These are phyloP conservation scores for Leptothorax acervorum DNA, from an alignment of 2,888 invertebrate genomes.

Conservation along the genomic window DNA sequence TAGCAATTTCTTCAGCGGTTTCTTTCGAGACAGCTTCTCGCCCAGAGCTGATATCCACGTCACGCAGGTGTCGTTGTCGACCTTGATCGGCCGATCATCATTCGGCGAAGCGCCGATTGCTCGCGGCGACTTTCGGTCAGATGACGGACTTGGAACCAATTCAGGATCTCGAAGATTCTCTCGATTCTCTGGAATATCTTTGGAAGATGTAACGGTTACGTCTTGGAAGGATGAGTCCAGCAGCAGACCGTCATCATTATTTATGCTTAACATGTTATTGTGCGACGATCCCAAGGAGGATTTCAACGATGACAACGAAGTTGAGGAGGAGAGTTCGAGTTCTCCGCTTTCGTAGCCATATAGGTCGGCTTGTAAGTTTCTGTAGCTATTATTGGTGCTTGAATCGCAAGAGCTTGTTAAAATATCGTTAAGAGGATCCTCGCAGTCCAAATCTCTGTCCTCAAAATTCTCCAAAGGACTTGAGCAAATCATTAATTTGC, in stretches of 20 bases:
- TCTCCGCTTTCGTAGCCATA: not conserved
- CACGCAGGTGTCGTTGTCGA: slow-evolving; percentile 74
- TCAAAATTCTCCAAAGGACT: slow-evolving; percentile 4
- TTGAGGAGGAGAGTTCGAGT: not conserved
- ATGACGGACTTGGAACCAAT: not conserved
- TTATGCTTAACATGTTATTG: slow-evolving; percentile 24
- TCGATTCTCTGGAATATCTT: not conserved
- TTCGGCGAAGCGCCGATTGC: slow-evolving; percentile 78
- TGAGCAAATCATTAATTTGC: slow-evolving; percentile 10
- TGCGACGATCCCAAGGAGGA: not conserved
- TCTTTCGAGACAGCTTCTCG: slow-evolving; percentile 76
- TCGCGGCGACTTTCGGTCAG: slow-evolving; percentile 62
- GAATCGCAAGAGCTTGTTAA: slow-evolving; percentile 21
- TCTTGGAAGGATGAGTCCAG: not conserved
- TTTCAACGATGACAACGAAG: not conserved
- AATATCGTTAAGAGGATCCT: not conserved
- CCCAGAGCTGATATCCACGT: slow-evolving; percentile 78
- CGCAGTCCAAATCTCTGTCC: not conserved
- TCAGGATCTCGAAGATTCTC: not conserved
- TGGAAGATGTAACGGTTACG: not conserved
- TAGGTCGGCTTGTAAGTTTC: slow-evolving; percentile 8
- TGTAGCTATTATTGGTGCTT: slow-evolving; percentile 29
- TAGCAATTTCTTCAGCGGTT: slow-evolving; percentile 76
- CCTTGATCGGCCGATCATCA: slow-evolving; percentile 72
- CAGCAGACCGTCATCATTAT: not conserved